Conservation (phyloP, 2,113 vertebrate genomes). For the Axis porcinus region DNA sequence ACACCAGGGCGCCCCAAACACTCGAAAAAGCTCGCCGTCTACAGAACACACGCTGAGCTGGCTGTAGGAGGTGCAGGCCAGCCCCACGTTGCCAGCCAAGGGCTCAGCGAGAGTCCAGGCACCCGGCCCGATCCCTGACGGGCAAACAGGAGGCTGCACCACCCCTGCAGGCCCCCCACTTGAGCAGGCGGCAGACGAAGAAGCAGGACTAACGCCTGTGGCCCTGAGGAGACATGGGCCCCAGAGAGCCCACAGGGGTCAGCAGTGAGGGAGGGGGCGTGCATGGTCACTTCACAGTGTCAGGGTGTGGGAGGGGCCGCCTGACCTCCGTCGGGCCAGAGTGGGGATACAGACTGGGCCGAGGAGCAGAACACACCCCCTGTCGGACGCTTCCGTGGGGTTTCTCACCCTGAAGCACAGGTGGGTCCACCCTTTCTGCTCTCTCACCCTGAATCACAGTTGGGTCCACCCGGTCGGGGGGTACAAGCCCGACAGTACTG, state of each 20-base stretch:
- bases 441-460: not conserved
- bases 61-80: not conserved
- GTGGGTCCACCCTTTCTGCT: too few relatives aligned
- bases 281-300: not conserved
- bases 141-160: not conserved
- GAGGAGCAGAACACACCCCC: not conserved
- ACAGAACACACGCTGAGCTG: not conserved
- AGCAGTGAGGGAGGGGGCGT: fast-evolving
- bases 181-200: not conserved
- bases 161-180: not conserved
- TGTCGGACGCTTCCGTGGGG: not conserved
- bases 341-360: not conserved
- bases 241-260: not conserved
- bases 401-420: not conserved
- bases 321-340: not conserved
- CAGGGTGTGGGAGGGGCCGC: not conserved
- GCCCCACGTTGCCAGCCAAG: not conserved
- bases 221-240: not conserved
- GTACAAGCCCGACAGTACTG: not conserved
- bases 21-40: not conserved
- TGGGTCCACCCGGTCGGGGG: not conserved
- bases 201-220: not conserved
- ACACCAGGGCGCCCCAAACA: not conserved
- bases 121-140: fast-evolving
- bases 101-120: not conserved